Conservation (phyloP, 2,797 vertebrate species). For the Hippoglossus hippoglossus region DNA sequence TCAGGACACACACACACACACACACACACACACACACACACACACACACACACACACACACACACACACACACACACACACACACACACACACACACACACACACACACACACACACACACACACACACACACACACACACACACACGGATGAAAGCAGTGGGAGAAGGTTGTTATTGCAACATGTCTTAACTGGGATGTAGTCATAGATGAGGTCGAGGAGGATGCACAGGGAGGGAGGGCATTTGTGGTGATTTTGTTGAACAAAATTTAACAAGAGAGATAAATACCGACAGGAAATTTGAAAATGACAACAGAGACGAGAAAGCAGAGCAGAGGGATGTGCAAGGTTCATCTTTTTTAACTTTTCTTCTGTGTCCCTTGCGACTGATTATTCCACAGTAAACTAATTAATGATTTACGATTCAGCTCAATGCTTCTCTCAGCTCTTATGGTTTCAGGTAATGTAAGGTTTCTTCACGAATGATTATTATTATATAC, state of each 20-base stretch:
- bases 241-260: background rate
- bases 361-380: background rate
- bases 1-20: slow-evolving; percentile 16
- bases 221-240: too few species aligned
- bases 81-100: slow-evolving; percentile 7
- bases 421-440: background rate
- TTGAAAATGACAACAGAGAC: background rate
- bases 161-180: too few species aligned
- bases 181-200: too few species aligned
- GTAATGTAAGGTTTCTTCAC: background rate
- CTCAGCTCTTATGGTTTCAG: background rate
- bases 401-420: background rate
- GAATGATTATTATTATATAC: background rate
- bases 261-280: too few species aligned
- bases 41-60: too few species aligned
- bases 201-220: too few species aligned
- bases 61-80: too few species aligned
- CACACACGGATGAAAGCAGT: background rate
- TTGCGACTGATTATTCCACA: background rate
- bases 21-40: slow-evolving; percentile 9
- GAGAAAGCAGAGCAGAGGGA: slow-evolving; percentile 5
- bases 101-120: slow-evolving; percentile 3
- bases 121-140: slow-evolving; percentile 8
- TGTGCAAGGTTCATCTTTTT: background rate
- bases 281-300: too few species aligned